Base-by-base conservation (phyloP, 2,113 vertebrate genomes). In the Saguinus midas region DNA sequence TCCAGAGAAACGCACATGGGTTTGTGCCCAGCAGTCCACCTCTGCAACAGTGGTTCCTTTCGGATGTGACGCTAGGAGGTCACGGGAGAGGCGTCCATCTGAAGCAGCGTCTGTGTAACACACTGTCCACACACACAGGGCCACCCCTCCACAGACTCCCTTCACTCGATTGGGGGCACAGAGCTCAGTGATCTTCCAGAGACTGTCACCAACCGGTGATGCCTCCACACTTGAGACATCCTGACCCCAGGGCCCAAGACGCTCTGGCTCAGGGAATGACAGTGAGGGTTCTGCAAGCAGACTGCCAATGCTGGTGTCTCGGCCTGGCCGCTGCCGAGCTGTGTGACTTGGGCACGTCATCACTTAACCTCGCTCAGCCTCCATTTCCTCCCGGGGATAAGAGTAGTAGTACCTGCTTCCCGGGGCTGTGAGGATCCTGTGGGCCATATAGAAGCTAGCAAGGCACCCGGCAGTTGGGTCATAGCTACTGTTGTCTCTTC, bases 291-390 rank as follows among this genome's bases (percentile, higher is more conserved):
- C 45, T 35, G 3, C 48, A 35, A 5, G 16, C 17, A 25, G 70
- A n/a, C 14, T 21, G 40, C 23, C 7, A 2, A 43, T 1, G 29
- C 10, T 4, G 21, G 43, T 29, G 16, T 18, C 9, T 52, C 3
- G 2, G 18, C 13, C 35, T 7, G 13, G 61, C 27, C 11, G 21
- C 78, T 57, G 52, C 81, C 23, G 17, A 57, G 68, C 17, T 80
- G 61, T 35, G 10, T 25, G 73, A 55, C 37, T 84, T 52, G 45
- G 29, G 21, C 16, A 40, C 8, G 10, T 68, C 55, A 32, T 68
- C 55, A 32, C 25, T 61, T 37, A 1, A 10, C 20, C 9, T 85
- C 57, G 89, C 73, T 91, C 45, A 43, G 45, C 55, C 18, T 86
- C 17, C 17, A 35, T 43, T 32, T 80, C 27, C 76, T 52, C 35